Evolutionary conservation across 2,113 vertebrate species (phyloP).

Genomic region (Aramus guarauna): DNA sequence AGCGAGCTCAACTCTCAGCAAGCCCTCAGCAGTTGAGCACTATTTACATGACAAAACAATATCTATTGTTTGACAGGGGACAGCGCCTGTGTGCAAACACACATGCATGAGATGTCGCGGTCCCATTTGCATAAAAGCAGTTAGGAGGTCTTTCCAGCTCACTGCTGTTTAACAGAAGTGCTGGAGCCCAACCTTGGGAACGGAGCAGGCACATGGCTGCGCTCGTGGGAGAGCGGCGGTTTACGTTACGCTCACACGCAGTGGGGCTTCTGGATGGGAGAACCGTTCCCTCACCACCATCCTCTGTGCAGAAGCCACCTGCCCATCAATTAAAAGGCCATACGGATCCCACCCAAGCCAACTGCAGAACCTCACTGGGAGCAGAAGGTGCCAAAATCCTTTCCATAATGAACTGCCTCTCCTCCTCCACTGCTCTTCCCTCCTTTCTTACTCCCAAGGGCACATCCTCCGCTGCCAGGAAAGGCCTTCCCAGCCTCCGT

Average conservation of each 20-base stretch:
- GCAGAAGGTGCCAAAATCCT: background rate
- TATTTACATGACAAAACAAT: constrained; percentile 32
- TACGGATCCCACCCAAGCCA: background rate
- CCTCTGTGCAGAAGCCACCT: background rate
- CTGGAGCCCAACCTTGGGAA: constrained; percentile 18
- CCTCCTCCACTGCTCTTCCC: background rate
- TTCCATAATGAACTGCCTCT: background rate
- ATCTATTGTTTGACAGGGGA: background rate
- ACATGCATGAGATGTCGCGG: background rate
- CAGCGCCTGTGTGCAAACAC: background rate
- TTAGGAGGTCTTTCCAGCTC: constrained; percentile 25
- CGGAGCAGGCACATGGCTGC: background rate
- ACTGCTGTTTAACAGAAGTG: constrained; percentile 30
- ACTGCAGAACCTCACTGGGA: background rate
- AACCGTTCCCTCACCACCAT: background rate
- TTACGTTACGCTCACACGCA: background rate
- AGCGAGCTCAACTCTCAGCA: background rate
- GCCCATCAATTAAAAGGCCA: background rate
- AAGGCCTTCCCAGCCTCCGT: background rate
- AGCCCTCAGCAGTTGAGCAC: background rate
- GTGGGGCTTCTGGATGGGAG: background rate
- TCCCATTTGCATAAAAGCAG: constrained; percentile 16
- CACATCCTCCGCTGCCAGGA: background rate
- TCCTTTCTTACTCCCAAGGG: background rate
- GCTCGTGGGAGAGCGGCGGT: background rate